Percentiles rank a stretch among this genome's conserved stretches.
Evolutionary conservation across 2,797 vertebrate genomes (phyloP).

Genomic region (Zenarchopterus dispar): DNA sequence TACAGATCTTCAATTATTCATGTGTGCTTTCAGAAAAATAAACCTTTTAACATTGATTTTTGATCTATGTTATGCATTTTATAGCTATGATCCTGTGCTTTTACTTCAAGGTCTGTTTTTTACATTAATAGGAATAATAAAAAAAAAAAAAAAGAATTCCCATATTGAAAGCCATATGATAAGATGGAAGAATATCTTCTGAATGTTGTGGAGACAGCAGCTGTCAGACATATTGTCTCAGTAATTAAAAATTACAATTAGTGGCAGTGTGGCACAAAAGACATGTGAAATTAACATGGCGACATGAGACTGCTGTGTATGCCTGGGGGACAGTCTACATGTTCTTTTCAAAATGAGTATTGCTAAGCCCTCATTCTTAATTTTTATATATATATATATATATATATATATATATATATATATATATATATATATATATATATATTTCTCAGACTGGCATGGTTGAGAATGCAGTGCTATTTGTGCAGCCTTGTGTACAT

Average conservation of each 20-base stretch:
- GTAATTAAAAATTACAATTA: slow-evolving; percentile 55
- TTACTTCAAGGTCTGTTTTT: not conserved
- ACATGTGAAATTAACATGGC: not conserved
- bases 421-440: too few species aligned
- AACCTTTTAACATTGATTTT: too few species aligned
- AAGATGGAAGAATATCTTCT: slow-evolving; percentile 4
- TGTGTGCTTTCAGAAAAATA: too few species aligned
- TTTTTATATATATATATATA: too few species aligned
- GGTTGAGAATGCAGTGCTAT: too few species aligned
- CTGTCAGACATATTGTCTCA: not conserved
- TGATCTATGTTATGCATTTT: not conserved
- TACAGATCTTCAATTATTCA: too few species aligned
- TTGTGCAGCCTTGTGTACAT: too few species aligned
- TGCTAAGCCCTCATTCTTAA: not conserved
- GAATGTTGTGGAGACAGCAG: slow-evolving; percentile 24
- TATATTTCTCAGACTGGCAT: too few species aligned
- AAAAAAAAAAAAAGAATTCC: not conserved
- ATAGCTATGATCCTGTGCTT: not conserved
- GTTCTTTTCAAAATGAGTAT: not conserved
- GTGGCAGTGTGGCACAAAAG: slow-evolving; percentile 15
- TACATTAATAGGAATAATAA: not conserved
- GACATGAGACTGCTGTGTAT: slow-evolving; percentile 17
- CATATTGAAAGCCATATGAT: not conserved
- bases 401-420: too few species aligned
- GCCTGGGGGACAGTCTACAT: not conserved